Conservation (phyloP, 2,888 invertebrate species). For the Caenorhabditis japonica region DNA sequence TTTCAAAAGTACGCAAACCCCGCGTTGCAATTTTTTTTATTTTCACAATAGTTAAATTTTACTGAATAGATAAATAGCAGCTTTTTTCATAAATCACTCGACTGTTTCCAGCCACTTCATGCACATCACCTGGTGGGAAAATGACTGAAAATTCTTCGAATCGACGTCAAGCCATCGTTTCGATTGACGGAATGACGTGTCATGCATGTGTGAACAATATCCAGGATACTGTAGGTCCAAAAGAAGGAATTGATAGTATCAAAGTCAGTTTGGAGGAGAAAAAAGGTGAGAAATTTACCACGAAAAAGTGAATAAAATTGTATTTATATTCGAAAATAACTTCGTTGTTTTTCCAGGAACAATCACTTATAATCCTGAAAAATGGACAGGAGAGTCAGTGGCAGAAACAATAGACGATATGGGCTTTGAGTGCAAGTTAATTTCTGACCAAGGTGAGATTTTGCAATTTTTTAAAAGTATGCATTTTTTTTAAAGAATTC, state of each 20-base stretch:
- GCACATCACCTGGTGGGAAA: too few relatives aligned
- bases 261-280: slow-evolving; percentile 41
- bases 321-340: background rate
- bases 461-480: too few relatives aligned
- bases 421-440: slow-evolving; percentile 78
- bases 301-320: too few relatives aligned
- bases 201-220: slow-evolving; percentile 90
- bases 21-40: too few relatives aligned
- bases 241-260: slow-evolving; percentile 81
- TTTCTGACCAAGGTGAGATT: slow-evolving; percentile 37
- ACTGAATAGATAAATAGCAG: too few relatives aligned
- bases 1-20: too few relatives aligned
- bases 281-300: slow-evolving; percentile 11
- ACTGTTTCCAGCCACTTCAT: too few relatives aligned
- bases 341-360: slow-evolving; percentile 39
- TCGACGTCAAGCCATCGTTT: slow-evolving; percentile 29
- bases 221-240: slow-evolving; percentile 82
- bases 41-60: too few relatives aligned
- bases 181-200: slow-evolving; percentile 87
- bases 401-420: slow-evolving; percentile 79
- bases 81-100: too few relatives aligned
- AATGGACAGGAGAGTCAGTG: slow-evolving; percentile 72
- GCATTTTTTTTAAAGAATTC: background rate
- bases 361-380: slow-evolving; percentile 76
- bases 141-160: too few relatives aligned